These are phyloP conservation scores for Arbacia lixula DNA, from an alignment of 53 echinoderm and acorn worm genomes.

Conservation along the genomic window DNA sequence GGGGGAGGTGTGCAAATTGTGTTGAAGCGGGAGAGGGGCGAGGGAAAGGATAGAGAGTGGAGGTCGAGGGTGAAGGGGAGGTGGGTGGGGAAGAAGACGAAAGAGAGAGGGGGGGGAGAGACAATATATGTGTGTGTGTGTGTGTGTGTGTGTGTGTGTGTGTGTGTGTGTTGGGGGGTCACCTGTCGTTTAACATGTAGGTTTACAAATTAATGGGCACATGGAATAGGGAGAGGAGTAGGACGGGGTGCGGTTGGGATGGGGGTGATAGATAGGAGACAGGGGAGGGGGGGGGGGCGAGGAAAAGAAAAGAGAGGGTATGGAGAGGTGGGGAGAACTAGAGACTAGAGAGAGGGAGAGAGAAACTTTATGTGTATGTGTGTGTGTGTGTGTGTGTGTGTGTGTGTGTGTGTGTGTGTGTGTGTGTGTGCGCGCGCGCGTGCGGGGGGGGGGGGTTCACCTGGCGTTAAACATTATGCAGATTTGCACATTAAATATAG, in stretches of 20 bases:
- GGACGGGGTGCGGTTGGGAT: neutral
- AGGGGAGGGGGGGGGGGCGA: neutral
- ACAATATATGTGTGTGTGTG: neutral
- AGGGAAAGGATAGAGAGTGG: neutral
- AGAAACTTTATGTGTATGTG: neutral
- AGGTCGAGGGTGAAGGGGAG: neutral
- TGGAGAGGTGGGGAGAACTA: neutral
- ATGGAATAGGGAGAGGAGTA: neutral
- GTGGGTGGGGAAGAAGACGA: neutral
- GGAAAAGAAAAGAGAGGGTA: neutral
- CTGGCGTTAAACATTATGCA: too few species aligned
- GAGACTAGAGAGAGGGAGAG: neutral
- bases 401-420: too few species aligned
- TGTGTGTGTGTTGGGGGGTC: too few species aligned
- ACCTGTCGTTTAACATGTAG: too few species aligned
- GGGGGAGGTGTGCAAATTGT: neutral
- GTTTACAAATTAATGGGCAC: too few species aligned
- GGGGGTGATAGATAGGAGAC: neutral
- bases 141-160: neutral
- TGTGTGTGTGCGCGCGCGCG: too few species aligned
- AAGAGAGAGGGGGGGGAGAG: neutral
- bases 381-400: neutral
- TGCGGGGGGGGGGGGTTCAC: too few species aligned
- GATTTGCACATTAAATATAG: too few species aligned
- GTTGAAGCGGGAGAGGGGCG: neutral